phyloP scores from a whole-genome alignment of 1,140 invertebrate species.

The Megathymus violae region DNA sequence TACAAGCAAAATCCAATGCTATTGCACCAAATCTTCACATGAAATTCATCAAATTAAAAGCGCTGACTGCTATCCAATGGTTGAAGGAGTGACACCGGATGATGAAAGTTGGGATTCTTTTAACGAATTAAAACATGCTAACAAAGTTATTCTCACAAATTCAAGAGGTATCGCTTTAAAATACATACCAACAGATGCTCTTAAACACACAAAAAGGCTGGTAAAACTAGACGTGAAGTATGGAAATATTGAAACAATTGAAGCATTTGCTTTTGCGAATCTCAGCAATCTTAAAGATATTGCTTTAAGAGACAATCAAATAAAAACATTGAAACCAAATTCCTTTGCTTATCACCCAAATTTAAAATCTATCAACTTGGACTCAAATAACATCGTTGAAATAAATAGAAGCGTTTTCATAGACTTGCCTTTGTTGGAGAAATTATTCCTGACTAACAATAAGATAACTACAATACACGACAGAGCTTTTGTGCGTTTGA shows the following conservation, averaged over 20 bases:
- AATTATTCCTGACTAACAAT: conserved; percentile 88
- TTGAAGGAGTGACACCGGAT: conserved; percentile 81
- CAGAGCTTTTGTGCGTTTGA: conserved; percentile 87
- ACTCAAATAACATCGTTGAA: conserved; percentile 88
- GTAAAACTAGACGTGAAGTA: conserved; percentile 87
- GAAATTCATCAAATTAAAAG: conserved; percentile 46
- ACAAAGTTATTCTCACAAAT: conserved; percentile 86
- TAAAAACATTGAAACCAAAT: conserved; percentile 85
- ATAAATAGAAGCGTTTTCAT: conserved; percentile 89
- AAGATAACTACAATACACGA: conserved; percentile 89
- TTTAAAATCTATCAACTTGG: conserved; percentile 86
- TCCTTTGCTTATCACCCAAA: conserved; percentile 87
- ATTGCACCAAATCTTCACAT: conserved; percentile 53
- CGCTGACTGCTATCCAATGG: conserved; percentile 85
- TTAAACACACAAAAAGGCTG: conserved; percentile 86
- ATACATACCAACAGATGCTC: conserved; percentile 87
- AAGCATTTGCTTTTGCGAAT: conserved; percentile 88
- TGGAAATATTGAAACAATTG: conserved; percentile 86
- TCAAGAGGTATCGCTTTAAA: conserved; percentile 85
- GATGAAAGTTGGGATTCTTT: conserved; percentile 87
- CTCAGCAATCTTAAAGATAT: conserved; percentile 87
- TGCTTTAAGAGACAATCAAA: conserved; percentile 86
- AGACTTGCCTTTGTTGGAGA: conserved; percentile 86
- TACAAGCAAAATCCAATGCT: conserved; percentile 67
- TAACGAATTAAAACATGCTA: conserved; percentile 85